These are phyloP conservation scores for Tetramorium alpestre DNA, from an alignment of 1,140 invertebrate genomes.

Conservation along the genomic window DNA sequence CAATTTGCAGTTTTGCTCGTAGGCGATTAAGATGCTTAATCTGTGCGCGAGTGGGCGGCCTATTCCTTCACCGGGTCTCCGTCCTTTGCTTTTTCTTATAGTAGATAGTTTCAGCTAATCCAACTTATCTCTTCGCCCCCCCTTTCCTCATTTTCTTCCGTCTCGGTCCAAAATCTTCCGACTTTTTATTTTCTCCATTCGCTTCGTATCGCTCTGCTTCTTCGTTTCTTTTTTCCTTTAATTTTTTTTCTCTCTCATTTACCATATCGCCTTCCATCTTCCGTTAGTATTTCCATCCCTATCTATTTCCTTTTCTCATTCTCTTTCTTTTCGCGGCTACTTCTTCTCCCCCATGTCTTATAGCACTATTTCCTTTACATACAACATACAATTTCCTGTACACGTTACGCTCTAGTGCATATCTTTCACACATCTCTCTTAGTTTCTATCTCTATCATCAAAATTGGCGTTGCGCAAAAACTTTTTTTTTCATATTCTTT, in stretches of 20 bases:
- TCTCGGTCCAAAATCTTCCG: conserved; percentile 2
- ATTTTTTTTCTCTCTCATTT: conserved; percentile 28
- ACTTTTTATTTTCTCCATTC: conserved; percentile 35
- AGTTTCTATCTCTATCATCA: background rate
- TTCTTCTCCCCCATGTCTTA: background rate
- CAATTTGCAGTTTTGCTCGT: conserved; percentile 78
- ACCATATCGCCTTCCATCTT: conserved; percentile 28
- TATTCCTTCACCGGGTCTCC: background rate
- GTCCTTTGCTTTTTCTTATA: conserved; percentile 33
- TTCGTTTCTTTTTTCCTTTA: conserved; percentile 26
- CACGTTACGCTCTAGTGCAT: background rate
- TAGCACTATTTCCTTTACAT: conserved; percentile 38
- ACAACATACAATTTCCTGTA: conserved; percentile 29
- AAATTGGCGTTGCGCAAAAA: background rate
- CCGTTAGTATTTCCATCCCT: conserved; percentile 12
- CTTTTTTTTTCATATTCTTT: background rate
- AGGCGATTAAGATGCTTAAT: conserved; percentile 78
- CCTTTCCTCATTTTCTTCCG: background rate
- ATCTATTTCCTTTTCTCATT: background rate
- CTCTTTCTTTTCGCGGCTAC: background rate
- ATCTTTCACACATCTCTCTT: conserved; percentile 34
- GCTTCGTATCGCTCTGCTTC: background rate
- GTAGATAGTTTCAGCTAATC: conserved; percentile 28
- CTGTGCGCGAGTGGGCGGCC: conserved; percentile 53
- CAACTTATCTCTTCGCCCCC: background rate